Evolutionary conservation across 2,797 vertebrate species (phyloP).

Genomic region (Atherinosoma microstoma): DNA sequence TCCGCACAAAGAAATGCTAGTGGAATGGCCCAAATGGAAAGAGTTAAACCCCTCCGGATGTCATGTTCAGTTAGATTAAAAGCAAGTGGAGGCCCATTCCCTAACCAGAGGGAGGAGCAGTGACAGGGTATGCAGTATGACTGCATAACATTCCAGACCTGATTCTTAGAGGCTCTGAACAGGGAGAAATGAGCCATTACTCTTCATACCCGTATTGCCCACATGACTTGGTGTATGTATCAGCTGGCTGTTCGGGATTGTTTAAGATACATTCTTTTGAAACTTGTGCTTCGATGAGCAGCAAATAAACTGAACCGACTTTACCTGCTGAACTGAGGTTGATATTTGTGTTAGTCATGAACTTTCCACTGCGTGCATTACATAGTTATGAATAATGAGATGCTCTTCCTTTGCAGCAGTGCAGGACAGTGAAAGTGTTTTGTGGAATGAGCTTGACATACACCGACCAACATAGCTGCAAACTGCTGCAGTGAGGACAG

Average conservation of each 20-base stretch:
- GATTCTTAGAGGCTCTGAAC: conserved; percentile 21
- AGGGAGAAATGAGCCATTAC: neutral
- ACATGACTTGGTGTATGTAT: conserved; percentile 26
- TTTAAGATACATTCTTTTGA: conserved; percentile 29
- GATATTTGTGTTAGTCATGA: neutral
- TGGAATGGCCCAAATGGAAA: neutral
- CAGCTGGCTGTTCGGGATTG: conserved; percentile 29
- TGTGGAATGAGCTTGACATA: conserved; percentile 18
- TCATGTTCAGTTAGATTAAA: conserved; percentile 20
- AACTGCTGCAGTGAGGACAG: conserved; percentile 8
- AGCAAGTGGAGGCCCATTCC: conserved; percentile 2
- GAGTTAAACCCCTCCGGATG: conserved; percentile 9
- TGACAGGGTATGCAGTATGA: conserved; percentile 17
- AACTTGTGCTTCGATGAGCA: conserved; percentile 26
- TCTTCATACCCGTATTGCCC: conserved; percentile 2
- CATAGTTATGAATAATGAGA: neutral
- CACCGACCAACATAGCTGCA: conserved; percentile 11
- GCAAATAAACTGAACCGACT: neutral
- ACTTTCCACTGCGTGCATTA: neutral
- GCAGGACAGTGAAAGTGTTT: conserved; percentile 17
- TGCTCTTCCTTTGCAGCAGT: neutral
- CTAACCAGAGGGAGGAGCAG: conserved; percentile 12
- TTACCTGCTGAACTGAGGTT: neutral
- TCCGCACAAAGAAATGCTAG: neutral
- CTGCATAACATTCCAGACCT: conserved; percentile 35